A percentile compares a stretch with the other conserved stretches of the same genome.
These are phyloP conservation scores for Petrolisthes cinctipes DNA, from an alignment of 2,888 invertebrate species.

Conservation along the genomic window DNA sequence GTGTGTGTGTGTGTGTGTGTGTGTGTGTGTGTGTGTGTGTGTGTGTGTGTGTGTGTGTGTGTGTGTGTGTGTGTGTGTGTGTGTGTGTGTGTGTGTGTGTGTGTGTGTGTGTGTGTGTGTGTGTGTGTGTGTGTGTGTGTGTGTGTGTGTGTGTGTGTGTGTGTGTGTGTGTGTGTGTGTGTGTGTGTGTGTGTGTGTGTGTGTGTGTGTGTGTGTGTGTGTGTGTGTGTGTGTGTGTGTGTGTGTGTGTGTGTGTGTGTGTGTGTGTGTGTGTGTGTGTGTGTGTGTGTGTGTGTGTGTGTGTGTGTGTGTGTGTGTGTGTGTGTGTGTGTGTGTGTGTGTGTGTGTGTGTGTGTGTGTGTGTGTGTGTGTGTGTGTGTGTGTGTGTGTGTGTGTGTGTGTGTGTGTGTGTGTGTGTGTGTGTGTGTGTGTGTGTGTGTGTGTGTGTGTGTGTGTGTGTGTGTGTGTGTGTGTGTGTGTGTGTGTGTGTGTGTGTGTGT, in stretches of 20 bases:
- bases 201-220: constrained; percentile 25
- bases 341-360: constrained; percentile 25
- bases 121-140: constrained; percentile 26
- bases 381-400: constrained; percentile 25
- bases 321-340: constrained; percentile 26
- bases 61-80: constrained; percentile 25
- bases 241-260: constrained; percentile 25
- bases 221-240: constrained; percentile 26
- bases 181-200: constrained; percentile 26
- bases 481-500: constrained; percentile 25
- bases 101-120: constrained; percentile 25
- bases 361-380: constrained; percentile 26
- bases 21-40: constrained; percentile 25
- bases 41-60: constrained; percentile 26
- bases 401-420: constrained; percentile 26
- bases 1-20: constrained; percentile 26
- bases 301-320: constrained; percentile 25
- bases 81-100: constrained; percentile 26
- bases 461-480: constrained; percentile 26
- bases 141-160: constrained; percentile 26
- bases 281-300: constrained; percentile 26
- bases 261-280: constrained; percentile 26
- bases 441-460: constrained; percentile 25
- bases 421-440: constrained; percentile 26
- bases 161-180: constrained; percentile 25